Base-by-base conservation (phyloP, 2,113 vertebrate species). In the Strix uralensis region DNA sequence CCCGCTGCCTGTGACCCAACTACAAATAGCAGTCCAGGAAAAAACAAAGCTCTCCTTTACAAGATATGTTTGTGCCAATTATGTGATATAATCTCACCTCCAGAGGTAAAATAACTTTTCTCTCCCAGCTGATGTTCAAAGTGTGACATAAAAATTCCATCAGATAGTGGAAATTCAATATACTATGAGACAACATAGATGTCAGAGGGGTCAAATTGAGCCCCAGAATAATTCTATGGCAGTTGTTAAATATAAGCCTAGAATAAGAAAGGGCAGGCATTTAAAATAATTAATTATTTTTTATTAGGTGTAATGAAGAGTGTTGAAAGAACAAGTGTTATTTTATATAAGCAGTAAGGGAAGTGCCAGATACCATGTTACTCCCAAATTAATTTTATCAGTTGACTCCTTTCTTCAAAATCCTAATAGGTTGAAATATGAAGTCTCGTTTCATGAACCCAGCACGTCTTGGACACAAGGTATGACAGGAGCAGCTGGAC, bases 401-500 rank as follows among this genome's bases (percentile, higher is more conserved):
- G 18, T 54, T 49, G 15, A 58, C 7, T 10, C 6, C 42, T 82
- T 75, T 72, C 62, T 82, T 90, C 57, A 75, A 58, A 91, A 74
- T 63, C 69, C 46, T 9, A 18, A 13, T 66, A 61, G 22, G 18
- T 0, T 80, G 71, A 71, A 88, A 42, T 13, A 44, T 1, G 10
- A 77, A 62, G 40, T 5, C 2, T 0, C 2, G 7, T 40, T 74
- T 84, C 6, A 15, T 11, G 57, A 62, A 23, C 6, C 0, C 36
- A 34, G n/a, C 23, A 25, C 32, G 17, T 30, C 5, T 61, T 7
- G 29, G 36, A 3, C 58, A 29, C 4, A 3, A 75, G 44, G 61
- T 5, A 1, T 26, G 44, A 44, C 0, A 0, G 34, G 55, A 88
- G 25, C 51, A 62, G 49, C 34, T 10, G 32, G 32, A 23, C 49